Evolutionary conservation across 2,113 vertebrate species (phyloP), one percentile per base, ranked within the genome.

Genomic region (Nothobranchius furzeri): DNA sequence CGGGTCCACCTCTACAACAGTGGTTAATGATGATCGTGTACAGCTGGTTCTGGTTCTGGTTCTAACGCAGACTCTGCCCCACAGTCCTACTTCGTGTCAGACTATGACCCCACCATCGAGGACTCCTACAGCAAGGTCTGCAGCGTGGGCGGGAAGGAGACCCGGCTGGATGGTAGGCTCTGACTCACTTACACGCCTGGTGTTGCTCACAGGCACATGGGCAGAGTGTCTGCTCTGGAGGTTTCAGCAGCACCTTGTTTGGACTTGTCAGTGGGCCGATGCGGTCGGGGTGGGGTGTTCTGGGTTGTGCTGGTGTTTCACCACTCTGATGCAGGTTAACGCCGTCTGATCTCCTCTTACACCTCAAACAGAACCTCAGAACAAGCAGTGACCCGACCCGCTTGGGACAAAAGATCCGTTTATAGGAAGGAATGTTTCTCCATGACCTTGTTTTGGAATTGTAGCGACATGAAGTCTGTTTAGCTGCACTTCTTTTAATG

Each of bases 101-200:
- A 97, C 89, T 96, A 97, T 9, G 95, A 97, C 83, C 95, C 95
- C 15, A 97, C 95, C 69, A 97, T 96, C 6, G 95, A 97, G 75
- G 95, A 97, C 81, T 97, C 95, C n/a, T 96, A 97, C 88, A 95
- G 93, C 4, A 97, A 96, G 87, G 93, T 93, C 71, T 96, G 95
- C 51, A 89, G 73, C 0, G 94, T 97, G 80, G 95, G 95, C 11
- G 94, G 93, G 14, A 86, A 89, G 68, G 92, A 93, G 14, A 95
- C 94, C 1, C 87, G 94, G 42, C 91, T 96, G 56, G 95, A 96
- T 92, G 95, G 95, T 96, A 93, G 93, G 17, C 55, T 45, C n/a
- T 59, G 7, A 13, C n/a, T 71, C 7, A 20, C 15, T 12, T 13
- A 20, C n/a, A 45, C 47, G 47, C 36, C 57, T 68, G 60, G 43